Base-by-base conservation (phyloP, 1,140 invertebrate species). In the Chlorops oryzae region DNA sequence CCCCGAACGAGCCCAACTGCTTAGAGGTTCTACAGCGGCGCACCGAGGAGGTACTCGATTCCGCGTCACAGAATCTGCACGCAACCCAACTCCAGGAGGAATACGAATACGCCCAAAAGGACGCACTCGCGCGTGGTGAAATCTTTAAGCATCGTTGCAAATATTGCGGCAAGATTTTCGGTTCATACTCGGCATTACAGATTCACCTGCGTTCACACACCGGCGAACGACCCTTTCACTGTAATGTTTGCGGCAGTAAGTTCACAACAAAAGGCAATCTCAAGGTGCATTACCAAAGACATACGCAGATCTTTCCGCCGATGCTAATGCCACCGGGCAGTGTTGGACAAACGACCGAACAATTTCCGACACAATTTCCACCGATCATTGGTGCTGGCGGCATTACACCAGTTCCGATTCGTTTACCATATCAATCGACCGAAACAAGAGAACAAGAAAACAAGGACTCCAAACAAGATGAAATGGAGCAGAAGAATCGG, bases 191-290 rank as follows among this genome's bases (percentile, higher is more conserved):
- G 17, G 92, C 92, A 6, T 81, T 96, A 28, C 92, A 95, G 78
- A 95, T 95, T 65, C 92, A 95, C 79, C 89, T 96, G 74, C 81
- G 92, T 59, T 93, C 91, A 22, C 93, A 96, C 73, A 96, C 92
- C 63, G 92, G 96, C 59, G 96, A 98, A 80, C 81, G 94, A 51
- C 96, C 96, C 28, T 98, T 95, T 77, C 93, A 94, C 74, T 99
- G 96, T 79, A 96, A 96, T 75, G 90, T 98, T 52, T 98, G 96
- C 77, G 92, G 93, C 49, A 94, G 91, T 74, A 81, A 91, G 62
- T 98, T 99, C 77, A 97, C 95, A 47, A 98, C 96, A 55, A 97
- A 97, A 79, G 92, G 92, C 56, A 96, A 96, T 73, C 81, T 96
- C 35, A 95, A 95, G 81, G 92, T 96, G 49, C 92, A 96, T 77